Percentiles rank a stretch among this genome's conserved stretches.
These are phyloP conservation scores for Stegodyphus dumicola DNA, from an alignment of 1,140 invertebrate genomes.

Conservation along the genomic window DNA sequence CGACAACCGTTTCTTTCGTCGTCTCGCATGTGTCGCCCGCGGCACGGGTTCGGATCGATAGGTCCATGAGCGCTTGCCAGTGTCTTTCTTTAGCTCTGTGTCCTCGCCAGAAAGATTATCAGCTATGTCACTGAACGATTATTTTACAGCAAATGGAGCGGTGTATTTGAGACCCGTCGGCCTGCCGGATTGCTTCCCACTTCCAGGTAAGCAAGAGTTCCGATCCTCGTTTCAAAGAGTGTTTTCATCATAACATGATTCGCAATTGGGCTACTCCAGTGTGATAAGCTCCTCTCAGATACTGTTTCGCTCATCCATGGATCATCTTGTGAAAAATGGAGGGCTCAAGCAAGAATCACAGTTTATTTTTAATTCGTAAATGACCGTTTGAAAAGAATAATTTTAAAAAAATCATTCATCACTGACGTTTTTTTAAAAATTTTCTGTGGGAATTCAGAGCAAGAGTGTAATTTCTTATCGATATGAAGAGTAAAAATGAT, in stretches of 20 bases:
- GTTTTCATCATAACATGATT: not conserved
- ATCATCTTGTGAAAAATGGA: too few relatives aligned
- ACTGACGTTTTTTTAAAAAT: too few relatives aligned
- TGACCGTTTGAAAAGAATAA: too few relatives aligned
- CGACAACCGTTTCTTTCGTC: not conserved
- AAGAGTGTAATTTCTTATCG: too few relatives aligned
- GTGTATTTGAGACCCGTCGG: constrained; percentile 52
- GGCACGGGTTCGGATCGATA: constrained; percentile 23
- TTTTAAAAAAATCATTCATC: too few relatives aligned
- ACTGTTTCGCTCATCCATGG: too few relatives aligned
- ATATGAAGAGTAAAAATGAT: too few relatives aligned
- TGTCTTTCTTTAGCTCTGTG: not conserved
- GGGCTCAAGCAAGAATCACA: too few relatives aligned
- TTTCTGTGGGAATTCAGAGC: too few relatives aligned
- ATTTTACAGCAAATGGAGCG: constrained; percentile 50
- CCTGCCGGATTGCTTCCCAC: constrained; percentile 38
- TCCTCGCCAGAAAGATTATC: not conserved
- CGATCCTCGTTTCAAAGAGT: not conserved
- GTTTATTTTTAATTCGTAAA: too few relatives aligned
- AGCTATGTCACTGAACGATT: constrained; percentile 52
- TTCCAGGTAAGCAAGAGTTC: constrained; percentile 39
- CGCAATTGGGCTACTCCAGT: too few relatives aligned
- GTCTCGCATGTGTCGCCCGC: constrained; percentile 19
- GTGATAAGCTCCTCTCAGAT: too few relatives aligned
- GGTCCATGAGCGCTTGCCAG: constrained; percentile 5